Evolutionary conservation across 2,888 invertebrate species (phyloP).

Genomic region (Lasioglossum calceatum): DNA sequence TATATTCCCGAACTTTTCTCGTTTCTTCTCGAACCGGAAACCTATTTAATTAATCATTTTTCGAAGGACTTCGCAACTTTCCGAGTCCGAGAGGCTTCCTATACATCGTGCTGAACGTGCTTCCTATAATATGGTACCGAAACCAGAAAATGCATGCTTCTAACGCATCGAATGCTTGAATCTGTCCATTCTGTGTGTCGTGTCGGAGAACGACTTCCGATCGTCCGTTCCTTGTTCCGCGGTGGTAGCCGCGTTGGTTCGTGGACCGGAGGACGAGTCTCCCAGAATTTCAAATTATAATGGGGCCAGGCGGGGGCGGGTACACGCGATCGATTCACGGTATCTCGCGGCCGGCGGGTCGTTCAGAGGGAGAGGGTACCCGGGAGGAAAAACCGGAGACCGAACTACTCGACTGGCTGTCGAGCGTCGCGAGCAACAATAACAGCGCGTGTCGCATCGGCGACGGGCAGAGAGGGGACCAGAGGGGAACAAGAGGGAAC

Average conservation of each 20-base stretch:
- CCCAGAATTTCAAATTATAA: slow-evolving; percentile 26
- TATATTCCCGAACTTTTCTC: not conserved
- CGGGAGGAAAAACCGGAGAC: slow-evolving; percentile 9
- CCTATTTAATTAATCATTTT: slow-evolving; percentile 3
- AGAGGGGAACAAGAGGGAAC: not conserved
- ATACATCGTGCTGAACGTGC: not conserved
- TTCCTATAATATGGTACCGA: no score
- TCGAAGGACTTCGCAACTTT: not conserved
- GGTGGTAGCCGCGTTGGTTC: not conserved
- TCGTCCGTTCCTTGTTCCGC: not conserved
- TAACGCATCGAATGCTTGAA: not conserved
- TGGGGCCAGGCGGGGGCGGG: not conserved
- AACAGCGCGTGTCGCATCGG: slow-evolving; percentile 25
- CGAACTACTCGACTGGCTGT: slow-evolving; percentile 3
- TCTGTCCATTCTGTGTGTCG: not conserved
- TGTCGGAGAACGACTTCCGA: not conserved
- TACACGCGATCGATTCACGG: not conserved
- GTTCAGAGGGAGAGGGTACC: not conserved
- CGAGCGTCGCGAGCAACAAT: slow-evolving; percentile 31
- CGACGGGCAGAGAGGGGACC: not conserved
- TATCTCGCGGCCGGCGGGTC: not conserved
- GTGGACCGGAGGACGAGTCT: not conserved
- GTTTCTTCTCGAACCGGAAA: not conserved
- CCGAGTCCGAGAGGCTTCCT: not conserved
- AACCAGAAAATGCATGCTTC: not conserved